Percentiles rank a stretch among this genome's conserved stretches.
Evolutionary conservation across 2,113 vertebrate genomes (phyloP).

Genomic region (Ptilonorhynchus violaceus): DNA sequence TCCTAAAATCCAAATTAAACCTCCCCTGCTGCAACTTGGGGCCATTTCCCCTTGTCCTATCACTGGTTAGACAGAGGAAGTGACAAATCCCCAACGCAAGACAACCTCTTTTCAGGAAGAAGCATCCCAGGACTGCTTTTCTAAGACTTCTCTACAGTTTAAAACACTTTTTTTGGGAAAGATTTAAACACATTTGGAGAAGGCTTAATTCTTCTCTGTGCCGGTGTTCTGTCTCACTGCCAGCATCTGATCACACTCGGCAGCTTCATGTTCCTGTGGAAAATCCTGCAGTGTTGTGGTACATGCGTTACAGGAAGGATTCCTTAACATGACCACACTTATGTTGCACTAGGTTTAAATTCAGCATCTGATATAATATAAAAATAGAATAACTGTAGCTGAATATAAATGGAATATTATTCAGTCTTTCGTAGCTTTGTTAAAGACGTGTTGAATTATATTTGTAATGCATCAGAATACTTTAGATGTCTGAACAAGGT

Average conservation of each 20-base stretch:
- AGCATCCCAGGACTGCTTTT: neutral
- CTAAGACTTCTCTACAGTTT: neutral
- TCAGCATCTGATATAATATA: neutral
- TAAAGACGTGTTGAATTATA: neutral
- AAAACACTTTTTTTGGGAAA: neutral
- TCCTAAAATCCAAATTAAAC: neutral
- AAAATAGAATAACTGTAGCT: neutral
- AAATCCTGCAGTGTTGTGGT: neutral
- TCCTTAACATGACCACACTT: neutral
- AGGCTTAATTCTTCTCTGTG: neutral
- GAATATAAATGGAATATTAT: neutral
- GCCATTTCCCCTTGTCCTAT: neutral
- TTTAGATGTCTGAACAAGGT: neutral
- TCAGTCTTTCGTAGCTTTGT: neutral
- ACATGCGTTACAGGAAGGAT: neutral
- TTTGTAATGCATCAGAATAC: neutral
- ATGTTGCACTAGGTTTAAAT: neutral
- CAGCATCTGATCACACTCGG: neutral
- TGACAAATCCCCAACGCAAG: accelerated
- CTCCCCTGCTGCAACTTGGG: neutral
- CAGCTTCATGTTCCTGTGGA: neutral
- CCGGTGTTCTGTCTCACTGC: neutral
- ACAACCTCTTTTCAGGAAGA: neutral
- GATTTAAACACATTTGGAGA: neutral
- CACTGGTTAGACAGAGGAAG: neutral